Percentiles rank a stretch among this genome's conserved stretches.
Conservation (phyloP, 30 jellyfish, hydroid and myxozoan genomes). For the Sanderia malayensis region DNA sequence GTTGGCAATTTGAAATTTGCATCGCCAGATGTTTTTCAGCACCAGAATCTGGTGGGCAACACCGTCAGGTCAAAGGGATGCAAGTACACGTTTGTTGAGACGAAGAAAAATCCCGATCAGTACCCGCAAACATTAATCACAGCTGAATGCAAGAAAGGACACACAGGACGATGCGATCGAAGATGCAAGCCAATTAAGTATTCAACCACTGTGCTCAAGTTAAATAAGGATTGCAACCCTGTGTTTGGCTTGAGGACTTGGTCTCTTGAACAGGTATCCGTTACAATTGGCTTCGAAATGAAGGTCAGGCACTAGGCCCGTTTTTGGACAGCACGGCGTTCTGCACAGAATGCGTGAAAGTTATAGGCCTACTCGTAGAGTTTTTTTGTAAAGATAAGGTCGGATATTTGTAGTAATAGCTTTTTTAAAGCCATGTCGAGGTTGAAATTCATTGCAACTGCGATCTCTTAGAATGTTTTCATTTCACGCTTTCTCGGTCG, state of each 20-base stretch:
- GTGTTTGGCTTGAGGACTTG: constrained; percentile 26
- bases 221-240: constrained; percentile 8
- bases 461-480: too few species aligned
- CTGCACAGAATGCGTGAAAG: too few species aligned
- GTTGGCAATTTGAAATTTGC: constrained; percentile 1
- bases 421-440: too few species aligned
- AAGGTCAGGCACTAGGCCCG: background rate
- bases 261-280: constrained; percentile 14
- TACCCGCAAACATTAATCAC: constrained; percentile 31
- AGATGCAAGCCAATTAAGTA: constrained; percentile 37
- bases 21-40: constrained; percentile 5
- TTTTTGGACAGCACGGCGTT: too few species aligned
- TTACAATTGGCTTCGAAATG: constrained; percentile 29
- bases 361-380: too few species aligned
- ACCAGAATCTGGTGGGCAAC: background rate
- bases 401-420: too few species aligned
- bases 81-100: constrained; percentile 35
- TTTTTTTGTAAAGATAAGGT: too few species aligned
- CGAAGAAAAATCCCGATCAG: constrained; percentile 46
- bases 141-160: constrained; percentile 23
- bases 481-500: too few species aligned
- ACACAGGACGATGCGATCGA: constrained; percentile 31
- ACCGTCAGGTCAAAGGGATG: background rate
- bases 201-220: constrained; percentile 13
- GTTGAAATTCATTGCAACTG: too few species aligned